Evolutionary conservation across 2,797 vertebrate species (phyloP), one percentile per base, ranked within the genome.

Genomic region (Cryptoprocta ferox): DNA sequence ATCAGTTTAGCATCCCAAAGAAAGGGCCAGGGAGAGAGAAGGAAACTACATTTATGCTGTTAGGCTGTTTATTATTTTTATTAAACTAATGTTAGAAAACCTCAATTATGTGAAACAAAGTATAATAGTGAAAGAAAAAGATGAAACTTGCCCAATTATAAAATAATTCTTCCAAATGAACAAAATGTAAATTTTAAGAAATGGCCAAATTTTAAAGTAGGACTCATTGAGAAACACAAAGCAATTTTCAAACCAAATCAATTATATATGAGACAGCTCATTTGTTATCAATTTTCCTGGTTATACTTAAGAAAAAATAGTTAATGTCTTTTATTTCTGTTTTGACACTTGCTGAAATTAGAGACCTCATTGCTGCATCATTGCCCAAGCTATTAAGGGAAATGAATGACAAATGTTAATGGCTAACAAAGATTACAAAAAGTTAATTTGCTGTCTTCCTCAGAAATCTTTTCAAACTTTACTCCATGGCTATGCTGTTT

Each of bases 81-180:
- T 94, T 86, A 95, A 97, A 95, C 96, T 95, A 86, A 95, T 97
- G 91, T 95, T 90, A 95, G 95, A 93, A 89, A 97, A 87, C 91
- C 97, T 98, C 85, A 96, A 91, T 98, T 97, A 96, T 96, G 91
- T 96, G 84, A 92, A 97, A 92, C 88, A 86, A 98, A 96, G 93
- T 70, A 95, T n/a, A 98, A 96, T 83, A 96, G 96, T n/a, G 95
- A 75, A 32, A 75, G 73, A 94, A 98, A 94, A 97, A 94, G 71
- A 45, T 91, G 83, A 95, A 94, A 14, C 24, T 73, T 97, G 91
- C 73, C 83, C 53, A 70, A 26, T 96, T 98, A 97, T 97, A 97
- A 98, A 96, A 91, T 88, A 97, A 42, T 5, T 97, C 93, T 97
- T 53, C 50, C 75, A 92, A 82, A 80, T 75, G 26, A 97, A 76